Percentiles rank a stretch among this genome's conserved stretches.
phyloP scores from a whole-genome alignment of 92 coral and sea anemone genomes.

The Montipora capitata region DNA sequence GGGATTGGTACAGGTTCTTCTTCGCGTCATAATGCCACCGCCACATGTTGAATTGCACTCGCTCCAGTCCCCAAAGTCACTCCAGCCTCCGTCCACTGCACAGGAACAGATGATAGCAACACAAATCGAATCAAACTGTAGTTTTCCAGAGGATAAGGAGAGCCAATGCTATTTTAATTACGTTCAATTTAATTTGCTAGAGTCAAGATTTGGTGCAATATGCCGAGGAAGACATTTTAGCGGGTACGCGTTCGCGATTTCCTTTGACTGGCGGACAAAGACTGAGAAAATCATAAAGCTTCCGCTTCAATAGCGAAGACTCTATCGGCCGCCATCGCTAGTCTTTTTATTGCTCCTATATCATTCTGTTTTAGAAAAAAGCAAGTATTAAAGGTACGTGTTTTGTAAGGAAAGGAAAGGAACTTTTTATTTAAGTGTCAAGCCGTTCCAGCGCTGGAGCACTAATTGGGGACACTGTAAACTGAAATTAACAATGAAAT shows the following conservation, averaged over 20 bases:
- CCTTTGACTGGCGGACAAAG: background rate
- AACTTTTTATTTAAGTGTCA: too few relatives aligned
- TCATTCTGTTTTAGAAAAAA: background rate
- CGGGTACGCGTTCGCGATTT: background rate
- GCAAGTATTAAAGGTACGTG: background rate
- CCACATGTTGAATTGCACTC: slow-evolving; percentile 16
- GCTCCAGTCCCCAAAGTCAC: slow-evolving; percentile 24
- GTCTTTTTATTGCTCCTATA: background rate
- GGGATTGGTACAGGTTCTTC: slow-evolving; percentile 28
- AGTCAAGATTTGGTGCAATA: background rate
- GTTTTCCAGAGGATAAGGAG: background rate
- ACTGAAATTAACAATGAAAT: too few relatives aligned
- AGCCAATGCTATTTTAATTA: background rate
- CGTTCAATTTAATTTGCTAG: background rate
- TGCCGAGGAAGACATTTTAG: background rate
- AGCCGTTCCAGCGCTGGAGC: too few relatives aligned
- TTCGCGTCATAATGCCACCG: background rate
- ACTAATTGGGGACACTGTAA: too few relatives aligned
- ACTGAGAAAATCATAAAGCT: background rate
- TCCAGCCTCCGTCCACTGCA: slow-evolving; percentile 20
- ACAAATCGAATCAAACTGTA: background rate
- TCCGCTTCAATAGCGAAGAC: background rate
- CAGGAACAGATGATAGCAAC: background rate
- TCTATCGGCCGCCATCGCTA: background rate
- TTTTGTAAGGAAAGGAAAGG: too few relatives aligned